These are phyloP conservation scores for Drosophila trichaetosa DNA, from an alignment of 2,888 invertebrate species.

Conservation along the genomic window DNA sequence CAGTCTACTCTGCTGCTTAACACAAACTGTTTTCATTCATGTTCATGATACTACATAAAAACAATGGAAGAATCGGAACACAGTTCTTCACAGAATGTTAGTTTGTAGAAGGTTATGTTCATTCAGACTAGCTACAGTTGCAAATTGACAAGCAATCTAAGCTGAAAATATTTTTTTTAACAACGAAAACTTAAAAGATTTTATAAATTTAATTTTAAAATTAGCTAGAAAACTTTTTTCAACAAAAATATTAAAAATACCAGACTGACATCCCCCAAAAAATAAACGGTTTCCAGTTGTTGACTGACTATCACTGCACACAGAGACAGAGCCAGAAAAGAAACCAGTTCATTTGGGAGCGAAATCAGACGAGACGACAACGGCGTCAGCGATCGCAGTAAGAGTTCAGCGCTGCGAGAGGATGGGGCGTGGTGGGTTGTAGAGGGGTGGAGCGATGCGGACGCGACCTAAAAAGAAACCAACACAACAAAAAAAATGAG, in stretches of 20 bases:
- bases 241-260: neutral
- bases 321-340: neutral
- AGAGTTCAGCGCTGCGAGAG: neutral
- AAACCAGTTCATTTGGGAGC: neutral
- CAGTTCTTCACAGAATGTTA: neutral
- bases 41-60: neutral
- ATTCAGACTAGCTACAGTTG: neutral
- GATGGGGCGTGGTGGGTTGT: neutral
- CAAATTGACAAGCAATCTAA: neutral
- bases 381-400: conserved; percentile 15
- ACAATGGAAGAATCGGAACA: neutral
- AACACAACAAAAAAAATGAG: conserved; percentile 53
- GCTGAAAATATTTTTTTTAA: neutral
- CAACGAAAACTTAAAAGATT: neutral
- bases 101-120: neutral
- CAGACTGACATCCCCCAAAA: neutral
- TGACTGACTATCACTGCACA: neutral
- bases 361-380: neutral
- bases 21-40: neutral
- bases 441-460: neutral
- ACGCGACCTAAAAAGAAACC: conserved; percentile 73
- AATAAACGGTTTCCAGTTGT: neutral
- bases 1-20: neutral
- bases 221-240: neutral
- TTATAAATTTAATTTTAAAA: neutral